Conservation (phyloP, 2,113 vertebrate species). For the Accipiter virgatus region DNA sequence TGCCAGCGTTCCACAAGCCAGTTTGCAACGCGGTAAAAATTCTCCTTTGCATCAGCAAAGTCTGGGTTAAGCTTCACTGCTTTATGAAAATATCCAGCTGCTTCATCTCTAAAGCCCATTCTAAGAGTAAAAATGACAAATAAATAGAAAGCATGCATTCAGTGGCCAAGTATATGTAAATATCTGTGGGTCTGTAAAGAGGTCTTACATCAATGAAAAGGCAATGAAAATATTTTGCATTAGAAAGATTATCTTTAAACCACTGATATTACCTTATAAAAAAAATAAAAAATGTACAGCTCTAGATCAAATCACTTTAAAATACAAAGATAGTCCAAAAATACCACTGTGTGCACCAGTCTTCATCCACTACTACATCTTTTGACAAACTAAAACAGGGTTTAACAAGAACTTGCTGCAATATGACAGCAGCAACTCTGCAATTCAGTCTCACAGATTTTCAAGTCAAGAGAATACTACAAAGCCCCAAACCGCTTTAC, state of each 20-base stretch:
- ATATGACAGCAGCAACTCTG: neutral
- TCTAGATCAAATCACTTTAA: neutral
- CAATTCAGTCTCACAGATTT: neutral
- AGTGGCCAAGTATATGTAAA: neutral
- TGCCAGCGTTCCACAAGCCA: constrained; percentile 99
- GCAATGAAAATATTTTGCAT: neutral
- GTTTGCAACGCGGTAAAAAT: constrained; percentile 96
- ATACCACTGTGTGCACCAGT: neutral
- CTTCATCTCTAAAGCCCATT: constrained; percentile 96
- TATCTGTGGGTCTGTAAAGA: neutral
- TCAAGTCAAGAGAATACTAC: neutral
- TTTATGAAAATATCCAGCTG: constrained; percentile 94
- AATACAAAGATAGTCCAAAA: neutral
- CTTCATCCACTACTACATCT: neutral
- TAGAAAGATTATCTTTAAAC: neutral
- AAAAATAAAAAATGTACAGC: neutral
- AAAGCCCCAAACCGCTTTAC: neutral
- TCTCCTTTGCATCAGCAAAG: constrained; percentile 91
- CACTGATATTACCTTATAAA: neutral
- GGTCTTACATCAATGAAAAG: neutral
- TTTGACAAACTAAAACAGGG: neutral
- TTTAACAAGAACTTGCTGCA: neutral
- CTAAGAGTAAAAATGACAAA: constrained; percentile 67
- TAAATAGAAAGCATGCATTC: neutral
- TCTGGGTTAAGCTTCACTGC: constrained; percentile 92